phyloP scores from a whole-genome alignment of 2,113 vertebrate species.

The Chionomys nivalis region DNA sequence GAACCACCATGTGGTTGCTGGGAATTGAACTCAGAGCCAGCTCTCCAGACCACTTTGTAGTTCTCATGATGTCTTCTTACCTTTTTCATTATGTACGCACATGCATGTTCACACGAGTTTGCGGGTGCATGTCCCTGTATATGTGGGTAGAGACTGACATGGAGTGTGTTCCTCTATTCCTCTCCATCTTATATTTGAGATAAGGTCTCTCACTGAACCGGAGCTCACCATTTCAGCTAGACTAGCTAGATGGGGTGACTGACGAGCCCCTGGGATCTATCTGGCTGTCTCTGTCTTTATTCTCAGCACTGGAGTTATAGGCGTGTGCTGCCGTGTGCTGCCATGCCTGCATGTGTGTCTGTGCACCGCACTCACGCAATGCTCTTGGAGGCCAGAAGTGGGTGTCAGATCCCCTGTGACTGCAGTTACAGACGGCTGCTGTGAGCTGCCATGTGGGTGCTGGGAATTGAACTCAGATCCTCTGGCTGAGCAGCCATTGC shows the following conservation, averaged over 20 bases:
- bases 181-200: background rate
- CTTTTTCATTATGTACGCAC: too few relatives aligned
- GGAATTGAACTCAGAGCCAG: too few relatives aligned
- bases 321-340: too few relatives aligned
- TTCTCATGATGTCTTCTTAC: background rate
- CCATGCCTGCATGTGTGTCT: background rate
- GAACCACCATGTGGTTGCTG: too few relatives aligned
- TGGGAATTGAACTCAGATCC: background rate
- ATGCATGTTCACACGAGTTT: too few relatives aligned
- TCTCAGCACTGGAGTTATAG: background rate
- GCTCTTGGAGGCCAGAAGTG: background rate
- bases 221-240: background rate
- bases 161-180: background rate
- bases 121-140: too few relatives aligned
- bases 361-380: background rate
- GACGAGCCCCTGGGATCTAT: background rate
- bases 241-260: too few relatives aligned
- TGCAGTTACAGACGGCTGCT: background rate
- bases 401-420: background rate
- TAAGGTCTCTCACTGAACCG: background rate
- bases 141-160: background rate
- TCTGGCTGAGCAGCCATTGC: background rate
- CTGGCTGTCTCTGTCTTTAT: background rate
- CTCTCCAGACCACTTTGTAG: too few relatives aligned
- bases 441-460: background rate